Evolutionary conservation across 2,797 vertebrate species (phyloP).

Genomic region (Garrulus glandarius): DNA sequence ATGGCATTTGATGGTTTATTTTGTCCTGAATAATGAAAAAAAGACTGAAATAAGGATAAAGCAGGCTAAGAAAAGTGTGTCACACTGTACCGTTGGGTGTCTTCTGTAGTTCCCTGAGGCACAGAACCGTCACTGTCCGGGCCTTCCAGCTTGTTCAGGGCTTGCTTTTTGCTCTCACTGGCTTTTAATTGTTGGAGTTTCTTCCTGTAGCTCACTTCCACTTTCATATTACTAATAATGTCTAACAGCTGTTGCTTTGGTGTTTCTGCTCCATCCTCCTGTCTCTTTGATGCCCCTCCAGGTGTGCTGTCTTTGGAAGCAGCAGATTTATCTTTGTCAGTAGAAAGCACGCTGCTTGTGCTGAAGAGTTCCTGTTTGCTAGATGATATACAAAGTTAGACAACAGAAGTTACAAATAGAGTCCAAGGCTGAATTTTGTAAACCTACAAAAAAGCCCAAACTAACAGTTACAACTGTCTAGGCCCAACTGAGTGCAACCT

Average conservation of each 20-base stretch:
- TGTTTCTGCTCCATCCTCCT: slow-evolving; percentile 5
- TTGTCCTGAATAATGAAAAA: not conserved
- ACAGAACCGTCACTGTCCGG: slow-evolving; percentile 63
- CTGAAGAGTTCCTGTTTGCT: slow-evolving; percentile 67
- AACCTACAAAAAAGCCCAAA: not conserved
- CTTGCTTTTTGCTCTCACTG: slow-evolving; percentile 15
- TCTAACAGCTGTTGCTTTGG: slow-evolving; percentile 79
- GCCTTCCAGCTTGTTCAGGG: not conserved
- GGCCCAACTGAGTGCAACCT: not conserved
- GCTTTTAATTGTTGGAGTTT: slow-evolving; percentile 66
- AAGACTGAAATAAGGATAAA: not conserved
- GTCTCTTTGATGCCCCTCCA: not conserved
- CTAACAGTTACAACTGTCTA: not conserved
- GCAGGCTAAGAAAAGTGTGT: not conserved
- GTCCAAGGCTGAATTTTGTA: not conserved
- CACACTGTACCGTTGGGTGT: slow-evolving; percentile 73
- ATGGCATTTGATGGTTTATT: not conserved
- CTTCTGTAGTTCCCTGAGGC: slow-evolving; percentile 67
- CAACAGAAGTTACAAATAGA: not conserved
- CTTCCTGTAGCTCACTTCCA: slow-evolving; percentile 82
- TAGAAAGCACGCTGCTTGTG: not conserved
- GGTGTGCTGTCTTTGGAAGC: not conserved
- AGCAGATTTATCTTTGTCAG: slow-evolving; percentile 39
- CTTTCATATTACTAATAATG: slow-evolving; percentile 87
- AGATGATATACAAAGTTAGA: not conserved